Evolutionary conservation across 1,140 invertebrate genomes (phyloP).

Genomic region (Papilio helenus): DNA sequence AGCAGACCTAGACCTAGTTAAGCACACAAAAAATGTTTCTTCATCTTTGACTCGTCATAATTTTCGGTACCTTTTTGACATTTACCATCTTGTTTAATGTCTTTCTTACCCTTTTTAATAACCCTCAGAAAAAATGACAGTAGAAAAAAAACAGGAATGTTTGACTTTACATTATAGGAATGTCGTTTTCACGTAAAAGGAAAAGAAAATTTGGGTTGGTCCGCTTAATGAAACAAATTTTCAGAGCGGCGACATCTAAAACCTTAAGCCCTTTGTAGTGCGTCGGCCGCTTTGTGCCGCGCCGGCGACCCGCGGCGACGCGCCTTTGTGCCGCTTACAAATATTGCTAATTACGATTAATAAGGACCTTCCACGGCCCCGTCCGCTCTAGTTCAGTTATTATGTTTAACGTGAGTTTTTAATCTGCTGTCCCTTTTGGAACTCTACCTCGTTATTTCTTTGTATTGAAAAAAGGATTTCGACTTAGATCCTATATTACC

Average conservation of each 20-base stretch:
- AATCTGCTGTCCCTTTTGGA: conserved; percentile 40
- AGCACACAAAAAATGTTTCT: not conserved
- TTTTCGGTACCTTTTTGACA: not conserved
- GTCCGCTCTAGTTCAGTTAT: conserved; percentile 41
- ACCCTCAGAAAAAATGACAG: not conserved
- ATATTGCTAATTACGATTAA: conserved; percentile 80
- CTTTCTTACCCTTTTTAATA: conserved; percentile 10
- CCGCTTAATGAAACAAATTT: conserved; percentile 81
- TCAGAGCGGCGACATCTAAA: conserved; percentile 76
- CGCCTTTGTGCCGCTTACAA: conserved; percentile 72
- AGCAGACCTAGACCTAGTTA: no score
- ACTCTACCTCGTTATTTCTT: conserved; percentile 34
- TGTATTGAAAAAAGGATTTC: conserved; percentile 17
- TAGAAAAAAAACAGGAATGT: conserved; percentile 20
- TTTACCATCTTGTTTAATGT: not conserved
- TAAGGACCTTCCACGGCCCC: conserved; percentile 56
- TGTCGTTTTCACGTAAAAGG: conserved; percentile 63
- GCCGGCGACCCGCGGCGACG: conserved; percentile 64
- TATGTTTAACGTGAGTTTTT: conserved; percentile 48
- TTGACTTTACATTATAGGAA: conserved; percentile 52
- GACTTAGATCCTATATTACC: conserved; percentile 10
- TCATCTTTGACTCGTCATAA: not conserved
- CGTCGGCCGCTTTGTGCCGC: conserved; percentile 66
- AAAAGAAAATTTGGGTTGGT: conserved; percentile 73
- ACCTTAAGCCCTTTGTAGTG: conserved; percentile 79